Evolutionary conservation across 2,888 invertebrate species (phyloP).

Genomic region (Omphaloscelis lunosa): DNA sequence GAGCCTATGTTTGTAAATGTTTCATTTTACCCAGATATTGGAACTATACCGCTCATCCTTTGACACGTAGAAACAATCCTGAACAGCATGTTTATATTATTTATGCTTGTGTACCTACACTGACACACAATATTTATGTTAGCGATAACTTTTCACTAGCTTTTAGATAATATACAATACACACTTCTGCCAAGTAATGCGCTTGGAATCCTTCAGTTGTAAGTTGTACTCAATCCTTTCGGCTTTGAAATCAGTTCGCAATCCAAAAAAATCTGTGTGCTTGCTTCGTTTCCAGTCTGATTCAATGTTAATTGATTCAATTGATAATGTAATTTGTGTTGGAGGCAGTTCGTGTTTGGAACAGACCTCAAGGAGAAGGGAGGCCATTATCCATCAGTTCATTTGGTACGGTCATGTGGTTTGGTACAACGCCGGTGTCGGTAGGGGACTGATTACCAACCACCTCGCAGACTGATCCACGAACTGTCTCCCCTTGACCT

Average conservation of each 20-base stretch:
- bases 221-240: constrained; percentile 64
- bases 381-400: constrained; percentile 70
- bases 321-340: constrained; percentile 52
- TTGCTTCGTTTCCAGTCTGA: constrained; percentile 69
- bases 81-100: constrained; percentile 75
- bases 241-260: constrained; percentile 71
- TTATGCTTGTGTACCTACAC: constrained; percentile 60
- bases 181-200: constrained; percentile 59
- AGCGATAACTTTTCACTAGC: constrained; percentile 71
- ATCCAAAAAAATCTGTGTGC: constrained; percentile 64
- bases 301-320: constrained; percentile 56
- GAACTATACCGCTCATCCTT: constrained; percentile 75
- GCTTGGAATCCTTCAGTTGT: constrained; percentile 67
- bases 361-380: constrained; percentile 67
- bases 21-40: constrained; percentile 72
- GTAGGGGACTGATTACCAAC: constrained; percentile 68
- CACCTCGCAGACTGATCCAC: constrained; percentile 72
- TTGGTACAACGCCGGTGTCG: constrained; percentile 52
- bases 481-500: constrained; percentile 82
- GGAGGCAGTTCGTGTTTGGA: constrained; percentile 60
- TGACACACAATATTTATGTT: constrained; percentile 62
- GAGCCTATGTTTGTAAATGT: constrained; percentile 82
- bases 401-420: constrained; percentile 67
- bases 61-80: constrained; percentile 75
- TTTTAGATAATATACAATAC: constrained; percentile 67